Evolutionary conservation across 2,888 invertebrate species (phyloP).

Genomic region (Eurytoma adleriae): DNA sequence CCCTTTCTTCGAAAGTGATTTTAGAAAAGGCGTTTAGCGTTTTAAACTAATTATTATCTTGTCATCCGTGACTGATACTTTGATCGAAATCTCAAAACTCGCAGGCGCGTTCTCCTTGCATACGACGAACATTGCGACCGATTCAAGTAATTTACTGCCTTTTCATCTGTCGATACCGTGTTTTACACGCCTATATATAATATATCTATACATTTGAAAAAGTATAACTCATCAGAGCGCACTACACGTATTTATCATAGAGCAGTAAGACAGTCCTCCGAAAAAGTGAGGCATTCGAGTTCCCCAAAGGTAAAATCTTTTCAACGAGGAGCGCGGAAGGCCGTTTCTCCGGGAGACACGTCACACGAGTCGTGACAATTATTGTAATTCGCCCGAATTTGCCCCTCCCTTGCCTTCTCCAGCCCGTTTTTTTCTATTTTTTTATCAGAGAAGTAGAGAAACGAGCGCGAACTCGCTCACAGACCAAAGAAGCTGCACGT

Average conservation of each 20-base stretch:
- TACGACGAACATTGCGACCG: slow-evolving; percentile 1
- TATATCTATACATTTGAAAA: background rate
- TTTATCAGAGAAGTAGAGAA: background rate
- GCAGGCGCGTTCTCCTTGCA: background rate
- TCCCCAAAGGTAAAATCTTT: too few species aligned
- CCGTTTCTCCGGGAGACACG: background rate
- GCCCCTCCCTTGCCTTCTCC: background rate
- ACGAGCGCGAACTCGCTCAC: background rate
- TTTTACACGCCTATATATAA: slow-evolving; percentile 11
- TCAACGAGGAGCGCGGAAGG: too few species aligned
- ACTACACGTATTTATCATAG: background rate
- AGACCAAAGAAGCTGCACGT: slow-evolving; percentile 36
- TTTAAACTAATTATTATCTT: too few species aligned
- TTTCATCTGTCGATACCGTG: slow-evolving; percentile 47
- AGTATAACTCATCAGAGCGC: background rate
- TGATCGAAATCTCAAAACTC: too few species aligned
- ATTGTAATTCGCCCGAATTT: slow-evolving; percentile 23
- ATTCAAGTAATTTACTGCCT: slow-evolving; percentile 49
- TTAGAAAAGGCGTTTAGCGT: too few species aligned
- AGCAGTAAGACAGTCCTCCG: background rate
- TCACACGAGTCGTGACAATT: background rate
- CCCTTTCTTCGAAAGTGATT: too few species aligned
- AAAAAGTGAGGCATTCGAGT: too few species aligned
- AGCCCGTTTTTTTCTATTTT: slow-evolving; percentile 37
- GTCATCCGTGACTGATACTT: too few species aligned